Evolutionary conservation across 2,888 invertebrate genomes (phyloP).

Genomic region (Andrena camellia): DNA sequence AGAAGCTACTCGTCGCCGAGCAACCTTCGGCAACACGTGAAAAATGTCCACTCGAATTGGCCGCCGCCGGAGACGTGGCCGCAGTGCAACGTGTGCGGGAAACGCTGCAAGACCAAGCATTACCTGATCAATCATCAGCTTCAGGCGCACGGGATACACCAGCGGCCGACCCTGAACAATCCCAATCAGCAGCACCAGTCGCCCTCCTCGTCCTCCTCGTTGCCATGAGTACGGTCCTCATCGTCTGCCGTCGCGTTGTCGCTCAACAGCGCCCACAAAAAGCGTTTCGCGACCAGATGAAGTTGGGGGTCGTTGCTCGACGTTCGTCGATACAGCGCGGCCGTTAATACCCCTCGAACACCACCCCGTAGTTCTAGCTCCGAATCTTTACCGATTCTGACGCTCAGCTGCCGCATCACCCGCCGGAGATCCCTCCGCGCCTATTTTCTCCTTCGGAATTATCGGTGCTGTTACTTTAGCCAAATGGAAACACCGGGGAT

Average conservation of each 20-base stretch:
- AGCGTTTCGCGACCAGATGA: slow-evolving; percentile 57
- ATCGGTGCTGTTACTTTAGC: slow-evolving; percentile 27
- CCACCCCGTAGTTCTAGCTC: not conserved
- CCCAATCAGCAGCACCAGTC: slow-evolving; percentile 75
- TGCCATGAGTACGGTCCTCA: slow-evolving; percentile 75
- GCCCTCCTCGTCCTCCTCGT: slow-evolving; percentile 70
- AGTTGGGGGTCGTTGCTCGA: slow-evolving; percentile 37
- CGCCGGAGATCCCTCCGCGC: not conserved
- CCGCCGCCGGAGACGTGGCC: slow-evolving; percentile 90
- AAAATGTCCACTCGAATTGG: slow-evolving; percentile 90
- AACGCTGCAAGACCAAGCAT: slow-evolving; percentile 92
- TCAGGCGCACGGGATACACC: slow-evolving; percentile 91
- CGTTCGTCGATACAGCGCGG: slow-evolving; percentile 30
- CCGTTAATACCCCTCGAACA: not conserved
- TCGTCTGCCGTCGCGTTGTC: slow-evolving; percentile 47
- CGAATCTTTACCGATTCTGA: not conserved
- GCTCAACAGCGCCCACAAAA: slow-evolving; percentile 22
- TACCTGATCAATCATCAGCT: slow-evolving; percentile 92
- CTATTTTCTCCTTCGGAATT: not conserved
- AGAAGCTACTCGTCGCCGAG: slow-evolving; percentile 90
- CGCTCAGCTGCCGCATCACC: not conserved
- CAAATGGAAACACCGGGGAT: not conserved
- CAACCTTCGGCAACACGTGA: slow-evolving; percentile 92
- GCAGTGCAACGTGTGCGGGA: slow-evolving; percentile 91
- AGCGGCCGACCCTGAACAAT: slow-evolving; percentile 87